Evolutionary conservation across 1,140 invertebrate genomes (phyloP), one percentile per base, ranked within the genome.

Genomic region (Bombus huntii): DNA sequence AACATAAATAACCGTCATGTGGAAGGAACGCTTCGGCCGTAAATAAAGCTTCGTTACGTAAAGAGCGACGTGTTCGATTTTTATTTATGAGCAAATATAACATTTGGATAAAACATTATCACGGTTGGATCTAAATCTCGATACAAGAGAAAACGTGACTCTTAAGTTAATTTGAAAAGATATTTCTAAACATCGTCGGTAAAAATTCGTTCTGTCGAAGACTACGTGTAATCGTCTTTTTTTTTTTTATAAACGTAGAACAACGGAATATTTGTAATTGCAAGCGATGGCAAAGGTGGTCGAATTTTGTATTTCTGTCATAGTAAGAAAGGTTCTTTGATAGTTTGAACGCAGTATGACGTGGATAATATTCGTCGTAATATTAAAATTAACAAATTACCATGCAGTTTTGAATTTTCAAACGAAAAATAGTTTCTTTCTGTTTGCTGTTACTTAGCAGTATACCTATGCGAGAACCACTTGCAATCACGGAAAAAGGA

Each of bases 401-500:
- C 57, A 12, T 12, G 10, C 9, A n/a, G 25, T 28, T 12, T n/a
- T n/a, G 57, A 59, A 59, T 28, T 28, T 59, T 12, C 3, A 59
- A 59, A 59, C 10, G 57, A 53, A 53, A 53, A 15, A 68, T 39
- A 4, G 4, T 39, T 13, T 28, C 15, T 10, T n/a, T 25, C 8
- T 22, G 8, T n/a, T 18, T 42, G 28, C 13, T 4, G 12, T 72
- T 73, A 22, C 22, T 2, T 47, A 9, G 8, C 5, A 15, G 47
- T 10, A 31, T 15, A 37, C 8, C 53, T 59, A 39, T 25, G 44
- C 28, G 42, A 42, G 62, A 59, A 76, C 47, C 71, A 34, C 37
- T n/a, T 84, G 66, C 71, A 81, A 87, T 70, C 74, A 59, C 37
- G n/a, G 62, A 22, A 39, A 75, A 42, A 76, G 44, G 66, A 73